Percentiles rank a stretch among this genome's conserved stretches.
phyloP scores from a whole-genome alignment of 92 coral and sea anemone genomes.

The Parazoanthus swiftii region DNA sequence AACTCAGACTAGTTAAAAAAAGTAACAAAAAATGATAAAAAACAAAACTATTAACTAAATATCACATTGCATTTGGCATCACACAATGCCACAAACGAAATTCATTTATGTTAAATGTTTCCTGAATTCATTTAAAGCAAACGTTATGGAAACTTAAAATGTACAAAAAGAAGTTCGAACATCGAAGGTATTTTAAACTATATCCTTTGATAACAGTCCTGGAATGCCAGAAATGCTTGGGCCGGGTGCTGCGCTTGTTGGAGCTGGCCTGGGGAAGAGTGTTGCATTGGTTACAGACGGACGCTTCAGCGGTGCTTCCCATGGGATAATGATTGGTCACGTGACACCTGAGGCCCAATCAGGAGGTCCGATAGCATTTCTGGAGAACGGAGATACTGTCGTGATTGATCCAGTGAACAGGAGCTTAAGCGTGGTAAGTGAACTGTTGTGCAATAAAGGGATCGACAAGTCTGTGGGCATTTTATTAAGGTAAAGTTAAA shows the following conservation, averaged over 20 bases:
- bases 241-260: conserved; percentile 81
- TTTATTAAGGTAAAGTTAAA: too few relatives aligned
- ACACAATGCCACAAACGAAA: too few relatives aligned
- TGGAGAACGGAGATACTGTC: conserved; percentile 74
- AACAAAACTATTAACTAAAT: too few relatives aligned
- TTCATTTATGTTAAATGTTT: too few relatives aligned
- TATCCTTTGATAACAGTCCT: conserved; percentile 49
- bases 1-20: too few relatives aligned
- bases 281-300: conserved; percentile 90
- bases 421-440: conserved; percentile 62
- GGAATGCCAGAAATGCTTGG: conserved; percentile 92
- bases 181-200: background rate
- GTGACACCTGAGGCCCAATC: conserved; percentile 91
- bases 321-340: conserved; percentile 93
- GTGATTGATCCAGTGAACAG: conserved; percentile 65
- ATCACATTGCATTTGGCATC: too few relatives aligned
- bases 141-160: too few relatives aligned
- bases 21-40: too few relatives aligned
- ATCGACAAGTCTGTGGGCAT: too few relatives aligned
- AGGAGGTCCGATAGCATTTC: conserved; percentile 78
- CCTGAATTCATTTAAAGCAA: too few relatives aligned
- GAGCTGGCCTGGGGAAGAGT: conserved; percentile 81
- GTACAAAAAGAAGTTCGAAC: background rate
- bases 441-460: background rate
- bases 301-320: conserved; percentile 87